Percentiles rank a stretch among this genome's conserved stretches.
phyloP scores from a whole-genome alignment of 2,888 invertebrate genomes.

The Lydus trimaculatus region DNA sequence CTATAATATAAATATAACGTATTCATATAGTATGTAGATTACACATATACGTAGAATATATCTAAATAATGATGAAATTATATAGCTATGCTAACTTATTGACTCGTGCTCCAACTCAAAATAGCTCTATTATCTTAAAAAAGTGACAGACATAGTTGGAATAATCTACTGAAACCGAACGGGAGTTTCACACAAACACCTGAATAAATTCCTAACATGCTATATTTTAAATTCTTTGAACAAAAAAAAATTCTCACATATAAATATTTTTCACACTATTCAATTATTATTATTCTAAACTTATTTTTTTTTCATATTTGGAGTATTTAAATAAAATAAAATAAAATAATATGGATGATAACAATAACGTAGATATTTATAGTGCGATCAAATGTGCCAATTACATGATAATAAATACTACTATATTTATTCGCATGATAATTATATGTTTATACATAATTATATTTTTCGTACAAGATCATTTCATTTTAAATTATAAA shows the following conservation, averaged over 20 bases:
- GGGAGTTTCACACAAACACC: conserved; percentile 26
- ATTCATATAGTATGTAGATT: background rate
- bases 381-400: conserved; percentile 36
- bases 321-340: no score
- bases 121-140: conserved; percentile 30
- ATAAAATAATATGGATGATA: no score
- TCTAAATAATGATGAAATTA: conserved; percentile 33
- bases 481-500: no score
- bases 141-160: conserved; percentile 21
- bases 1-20: no score
- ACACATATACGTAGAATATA: conserved; percentile 17
- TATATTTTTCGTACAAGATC: conserved; percentile 26
- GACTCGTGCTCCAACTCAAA: conserved; percentile 27
- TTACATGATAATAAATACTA: conserved; percentile 37
- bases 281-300: background rate
- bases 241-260: conserved; percentile 12
- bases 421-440: conserved; percentile 31
- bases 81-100: conserved; percentile 27
- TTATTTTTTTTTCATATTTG: no score
- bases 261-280: background rate
- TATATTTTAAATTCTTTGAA: conserved; percentile 26
- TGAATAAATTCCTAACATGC: conserved; percentile 25
- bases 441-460: conserved; percentile 29
- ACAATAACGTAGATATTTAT: no score
- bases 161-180: conserved; percentile 26